Evolutionary conservation across 2,888 invertebrate genomes (phyloP).

Genomic region (Stenodema calcarata): DNA sequence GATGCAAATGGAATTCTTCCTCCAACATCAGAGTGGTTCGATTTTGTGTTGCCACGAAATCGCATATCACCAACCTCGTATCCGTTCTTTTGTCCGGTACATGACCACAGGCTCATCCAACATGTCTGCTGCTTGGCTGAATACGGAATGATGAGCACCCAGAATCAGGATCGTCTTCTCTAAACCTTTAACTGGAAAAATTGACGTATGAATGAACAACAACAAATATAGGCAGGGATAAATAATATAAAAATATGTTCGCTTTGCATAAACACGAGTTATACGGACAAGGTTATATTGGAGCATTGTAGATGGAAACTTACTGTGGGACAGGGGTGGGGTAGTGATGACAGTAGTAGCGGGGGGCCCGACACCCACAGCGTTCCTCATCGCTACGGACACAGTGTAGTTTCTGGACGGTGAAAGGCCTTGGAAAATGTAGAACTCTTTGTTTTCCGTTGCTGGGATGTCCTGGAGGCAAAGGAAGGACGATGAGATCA

Average conservation of each 20-base stretch:
- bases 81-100: conserved; percentile 67
- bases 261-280: no score
- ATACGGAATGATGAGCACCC: conserved; percentile 72
- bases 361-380: conserved; percentile 79
- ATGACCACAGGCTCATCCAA: conserved; percentile 72
- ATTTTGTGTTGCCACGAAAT: no score
- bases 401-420: conserved; percentile 77
- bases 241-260: no score
- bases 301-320: no score
- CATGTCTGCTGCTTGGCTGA: conserved; percentile 73
- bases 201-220: no score
- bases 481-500: no score
- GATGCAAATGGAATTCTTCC: no score
- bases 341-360: conserved; percentile 72
- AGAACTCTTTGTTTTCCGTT: conserved; percentile 72
- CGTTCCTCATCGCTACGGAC: conserved; percentile 80
- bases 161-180: conserved; percentile 75
- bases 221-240: no score
- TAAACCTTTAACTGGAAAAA: conserved; percentile 68
- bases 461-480: conserved; percentile 77
- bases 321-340: conserved; percentile 71
- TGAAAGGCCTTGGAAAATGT: conserved; percentile 78
- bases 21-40: no score
- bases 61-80: conserved; percentile 61
- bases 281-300: no score